Conservation (phyloP, 2,113 vertebrate genomes). For the Tauraco erythrolophus region DNA sequence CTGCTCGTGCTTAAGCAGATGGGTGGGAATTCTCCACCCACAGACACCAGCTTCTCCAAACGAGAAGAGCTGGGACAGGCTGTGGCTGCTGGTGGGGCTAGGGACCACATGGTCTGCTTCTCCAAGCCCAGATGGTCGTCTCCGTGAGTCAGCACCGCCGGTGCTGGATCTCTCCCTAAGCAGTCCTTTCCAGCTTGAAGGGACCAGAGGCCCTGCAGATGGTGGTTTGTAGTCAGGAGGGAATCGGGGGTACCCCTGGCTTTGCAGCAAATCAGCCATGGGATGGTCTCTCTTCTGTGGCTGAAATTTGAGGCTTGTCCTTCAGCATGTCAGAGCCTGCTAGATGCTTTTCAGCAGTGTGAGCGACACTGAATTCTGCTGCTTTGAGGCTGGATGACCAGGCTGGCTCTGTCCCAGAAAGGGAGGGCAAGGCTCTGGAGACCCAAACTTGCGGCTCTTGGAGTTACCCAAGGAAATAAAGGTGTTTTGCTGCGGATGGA, state of each 20-base stretch:
- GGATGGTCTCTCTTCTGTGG: neutral
- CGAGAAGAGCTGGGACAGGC: neutral
- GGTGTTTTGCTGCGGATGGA: neutral
- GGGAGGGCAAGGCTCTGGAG: neutral
- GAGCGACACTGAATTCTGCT: neutral
- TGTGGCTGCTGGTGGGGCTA: neutral
- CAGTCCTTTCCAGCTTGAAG: neutral
- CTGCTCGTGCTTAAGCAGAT: neutral
- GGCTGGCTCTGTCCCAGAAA: neutral
- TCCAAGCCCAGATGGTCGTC: neutral
- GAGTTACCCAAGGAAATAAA: neutral
- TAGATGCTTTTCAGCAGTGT: neutral
- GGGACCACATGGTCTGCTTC: neutral
- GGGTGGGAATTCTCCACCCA: neutral
- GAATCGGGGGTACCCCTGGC: neutral
- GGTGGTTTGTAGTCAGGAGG: neutral
- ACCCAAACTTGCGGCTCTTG: neutral
- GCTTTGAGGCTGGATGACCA: neutral
- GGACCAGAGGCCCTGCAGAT: neutral
- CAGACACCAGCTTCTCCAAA: neutral
- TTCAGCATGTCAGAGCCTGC: rapidly evolving
- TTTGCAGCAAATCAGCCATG: neutral
- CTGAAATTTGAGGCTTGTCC: neutral
- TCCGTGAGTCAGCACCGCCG: neutral
- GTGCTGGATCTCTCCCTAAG: neutral